Evolutionary conservation across 2,113 vertebrate species (phyloP).

Genomic region (Fregata magnificens): DNA sequence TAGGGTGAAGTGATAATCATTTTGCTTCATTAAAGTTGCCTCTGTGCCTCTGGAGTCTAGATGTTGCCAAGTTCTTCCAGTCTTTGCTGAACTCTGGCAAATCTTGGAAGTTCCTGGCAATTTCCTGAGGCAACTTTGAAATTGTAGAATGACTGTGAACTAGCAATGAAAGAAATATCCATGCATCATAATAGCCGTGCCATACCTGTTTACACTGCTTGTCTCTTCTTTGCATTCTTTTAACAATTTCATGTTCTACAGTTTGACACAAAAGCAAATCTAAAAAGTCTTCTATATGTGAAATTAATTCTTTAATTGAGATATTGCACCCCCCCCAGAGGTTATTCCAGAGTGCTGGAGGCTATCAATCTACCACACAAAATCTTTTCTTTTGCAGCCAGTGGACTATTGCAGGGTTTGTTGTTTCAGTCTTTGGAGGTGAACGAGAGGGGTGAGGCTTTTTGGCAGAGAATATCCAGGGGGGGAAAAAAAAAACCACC

Average conservation of each 20-base stretch:
- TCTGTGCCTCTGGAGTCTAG: not conserved
- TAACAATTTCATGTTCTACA: not conserved
- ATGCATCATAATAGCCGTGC: not conserved
- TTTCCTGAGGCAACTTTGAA: not conserved
- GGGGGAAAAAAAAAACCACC: rapidly evolving
- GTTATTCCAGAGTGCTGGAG: not conserved
- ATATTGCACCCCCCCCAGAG: not conserved
- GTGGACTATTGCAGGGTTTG: not conserved
- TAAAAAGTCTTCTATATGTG: not conserved
- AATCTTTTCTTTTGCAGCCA: not conserved
- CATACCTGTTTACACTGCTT: not conserved
- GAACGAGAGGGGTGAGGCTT: not conserved
- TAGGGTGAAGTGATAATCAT: not conserved
- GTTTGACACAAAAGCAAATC: not conserved
- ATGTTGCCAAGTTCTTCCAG: not conserved
- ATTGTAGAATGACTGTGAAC: not conserved
- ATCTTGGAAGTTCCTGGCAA: not conserved
- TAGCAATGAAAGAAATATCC: not conserved
- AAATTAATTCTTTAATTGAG: not conserved
- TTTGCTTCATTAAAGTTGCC: not conserved
- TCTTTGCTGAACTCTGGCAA: not conserved
- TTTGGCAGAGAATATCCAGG: not conserved
- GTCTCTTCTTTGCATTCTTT: not conserved
- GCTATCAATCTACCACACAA: not conserved
- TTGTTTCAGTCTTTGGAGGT: not conserved